Evolutionary conservation across 1,140 invertebrate genomes (phyloP).

Genomic region (Tribolium madens): DNA sequence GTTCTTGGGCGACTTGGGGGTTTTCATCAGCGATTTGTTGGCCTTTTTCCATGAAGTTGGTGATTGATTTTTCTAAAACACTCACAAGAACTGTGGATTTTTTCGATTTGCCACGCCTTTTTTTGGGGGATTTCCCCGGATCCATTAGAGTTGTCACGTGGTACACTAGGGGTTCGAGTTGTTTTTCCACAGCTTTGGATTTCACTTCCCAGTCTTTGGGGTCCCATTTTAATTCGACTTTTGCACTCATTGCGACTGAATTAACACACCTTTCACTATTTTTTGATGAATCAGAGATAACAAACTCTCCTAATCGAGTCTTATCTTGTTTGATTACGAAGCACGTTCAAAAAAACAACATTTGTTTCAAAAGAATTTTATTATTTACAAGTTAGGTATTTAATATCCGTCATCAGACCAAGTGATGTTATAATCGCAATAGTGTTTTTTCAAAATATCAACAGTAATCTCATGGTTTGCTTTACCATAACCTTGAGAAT

Average conservation of each 20-base stretch:
- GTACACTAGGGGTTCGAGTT: constrained; percentile 91
- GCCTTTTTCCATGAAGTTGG: constrained; percentile 92
- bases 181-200: constrained; percentile 94
- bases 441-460: constrained; percentile 79
- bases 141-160: constrained; percentile 96
- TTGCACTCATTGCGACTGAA: constrained; percentile 4
- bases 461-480: constrained; percentile 85
- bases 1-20: constrained; percentile 70
- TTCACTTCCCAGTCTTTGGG: constrained; percentile 94
- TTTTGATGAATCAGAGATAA: constrained; percentile 12
- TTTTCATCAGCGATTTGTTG: constrained; percentile 96
- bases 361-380: neutral
- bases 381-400: constrained; percentile 51
- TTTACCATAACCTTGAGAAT: constrained; percentile 88
- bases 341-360: neutral
- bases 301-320: neutral
- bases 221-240: constrained; percentile 80
- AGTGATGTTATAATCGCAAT: constrained; percentile 79
- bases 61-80: constrained; percentile 92
- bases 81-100: constrained; percentile 92
- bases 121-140: constrained; percentile 92
- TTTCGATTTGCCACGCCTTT: constrained; percentile 95
- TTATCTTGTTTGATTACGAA: neutral
- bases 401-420: constrained; percentile 89
- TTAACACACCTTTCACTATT: neutral